phyloP scores from a whole-genome alignment of 2,113 vertebrate species.

The Tauraco erythrolophus region DNA sequence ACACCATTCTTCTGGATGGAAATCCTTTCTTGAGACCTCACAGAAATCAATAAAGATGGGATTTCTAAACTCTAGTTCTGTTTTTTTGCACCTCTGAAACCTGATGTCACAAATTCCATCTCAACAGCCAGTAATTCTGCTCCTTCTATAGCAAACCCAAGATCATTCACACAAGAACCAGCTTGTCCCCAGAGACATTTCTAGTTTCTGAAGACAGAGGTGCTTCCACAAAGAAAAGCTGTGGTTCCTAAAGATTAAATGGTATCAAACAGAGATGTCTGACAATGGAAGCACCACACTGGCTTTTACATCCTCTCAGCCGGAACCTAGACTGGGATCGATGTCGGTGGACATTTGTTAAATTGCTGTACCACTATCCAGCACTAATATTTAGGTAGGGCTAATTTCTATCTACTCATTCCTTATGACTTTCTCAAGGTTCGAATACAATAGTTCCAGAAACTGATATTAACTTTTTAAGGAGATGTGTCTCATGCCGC shows the following conservation, averaged over 20 bases:
- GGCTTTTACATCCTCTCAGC: neutral
- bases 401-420: neutral
- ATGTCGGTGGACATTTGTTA: neutral
- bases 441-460: neutral
- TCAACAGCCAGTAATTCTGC: neutral
- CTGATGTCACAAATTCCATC: neutral
- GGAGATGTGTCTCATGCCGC: neutral
- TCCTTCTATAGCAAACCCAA: neutral
- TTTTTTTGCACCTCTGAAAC: neutral
- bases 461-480: neutral
- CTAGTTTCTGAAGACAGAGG: neutral
- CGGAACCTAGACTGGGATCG: neutral
- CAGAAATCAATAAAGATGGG: neutral
- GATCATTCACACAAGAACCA: neutral
- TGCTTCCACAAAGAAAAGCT: neutral
- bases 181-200: neutral
- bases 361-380: neutral
- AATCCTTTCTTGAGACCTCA: neutral
- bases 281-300: neutral
- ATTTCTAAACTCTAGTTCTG: neutral
- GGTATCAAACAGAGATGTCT: neutral
- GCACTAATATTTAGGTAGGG: neutral
- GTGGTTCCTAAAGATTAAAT: neutral
- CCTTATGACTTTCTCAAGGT: neutral
- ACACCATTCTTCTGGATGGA: neutral